Conservation (phyloP, 2,888 invertebrate species). For the Phrixothrix hirtus region DNA sequence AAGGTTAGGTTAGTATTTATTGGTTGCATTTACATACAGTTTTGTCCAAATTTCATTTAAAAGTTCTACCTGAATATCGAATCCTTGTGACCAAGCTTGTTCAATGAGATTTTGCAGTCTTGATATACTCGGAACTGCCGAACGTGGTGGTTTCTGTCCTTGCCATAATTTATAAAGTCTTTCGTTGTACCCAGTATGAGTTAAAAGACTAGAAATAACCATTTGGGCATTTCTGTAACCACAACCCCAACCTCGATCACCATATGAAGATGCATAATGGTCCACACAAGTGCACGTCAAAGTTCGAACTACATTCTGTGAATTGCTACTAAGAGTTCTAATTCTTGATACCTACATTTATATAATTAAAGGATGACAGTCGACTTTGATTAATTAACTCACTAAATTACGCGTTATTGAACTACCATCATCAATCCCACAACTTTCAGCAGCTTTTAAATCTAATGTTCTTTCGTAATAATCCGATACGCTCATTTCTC, state of each 20-base stretch:
- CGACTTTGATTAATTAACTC: conserved; percentile 29
- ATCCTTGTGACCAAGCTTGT: conserved; percentile 79
- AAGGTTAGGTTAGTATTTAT: no score
- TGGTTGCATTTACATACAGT: no score
- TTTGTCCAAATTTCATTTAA: no score
- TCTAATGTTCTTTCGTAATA: conserved; percentile 83
- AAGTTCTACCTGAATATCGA: conserved; percentile 73
- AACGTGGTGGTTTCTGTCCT: conserved; percentile 60
- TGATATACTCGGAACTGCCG: conserved; percentile 82
- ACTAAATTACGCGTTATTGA: conserved; percentile 76
- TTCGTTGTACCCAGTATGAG: conserved; percentile 70
- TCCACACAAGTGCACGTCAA: conserved; percentile 80
- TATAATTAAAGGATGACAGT: no score
- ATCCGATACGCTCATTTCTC: conserved; percentile 82
- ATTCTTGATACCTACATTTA: conserved; percentile 56
- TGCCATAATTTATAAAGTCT: conserved; percentile 59
- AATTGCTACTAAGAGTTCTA: conserved; percentile 59
- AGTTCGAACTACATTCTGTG: conserved; percentile 68
- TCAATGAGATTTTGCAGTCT: conserved; percentile 83
- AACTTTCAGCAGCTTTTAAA: conserved; percentile 73
- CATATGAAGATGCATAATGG: conserved; percentile 86
- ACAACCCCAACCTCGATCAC: conserved; percentile 91
- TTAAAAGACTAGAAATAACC: conserved; percentile 80
- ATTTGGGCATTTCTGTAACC: conserved; percentile 91
- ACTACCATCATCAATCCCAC: conserved; percentile 80